Evolutionary conservation across 2,888 invertebrate genomes (phyloP).

Genomic region (Andrena praecox): DNA sequence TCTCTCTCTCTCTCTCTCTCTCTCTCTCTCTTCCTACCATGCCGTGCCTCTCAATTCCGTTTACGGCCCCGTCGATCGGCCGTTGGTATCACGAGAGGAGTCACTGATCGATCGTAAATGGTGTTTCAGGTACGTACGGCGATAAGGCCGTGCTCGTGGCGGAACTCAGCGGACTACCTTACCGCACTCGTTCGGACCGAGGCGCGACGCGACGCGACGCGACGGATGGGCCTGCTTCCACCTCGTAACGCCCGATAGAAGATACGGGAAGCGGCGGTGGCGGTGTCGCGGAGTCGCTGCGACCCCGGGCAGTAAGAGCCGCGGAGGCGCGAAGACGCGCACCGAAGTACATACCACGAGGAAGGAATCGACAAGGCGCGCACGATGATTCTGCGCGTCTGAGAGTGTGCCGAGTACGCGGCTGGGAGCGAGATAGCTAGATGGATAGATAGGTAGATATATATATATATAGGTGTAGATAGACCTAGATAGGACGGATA

Average conservation of each 20-base stretch:
- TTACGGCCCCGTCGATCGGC: conserved; percentile 34
- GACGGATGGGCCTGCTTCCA: conserved; percentile 28
- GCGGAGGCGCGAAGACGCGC: neutral
- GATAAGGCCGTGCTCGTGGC: conserved; percentile 34
- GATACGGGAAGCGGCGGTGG: conserved; percentile 8
- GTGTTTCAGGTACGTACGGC: conserved; percentile 59
- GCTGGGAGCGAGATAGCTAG: conserved; percentile 45
- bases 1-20: neutral
- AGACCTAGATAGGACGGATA: conserved; percentile 56
- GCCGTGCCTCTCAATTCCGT: conserved; percentile 12
- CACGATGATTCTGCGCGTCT: conserved; percentile 77
- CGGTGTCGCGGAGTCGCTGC: neutral
- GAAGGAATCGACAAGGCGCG: conserved; percentile 69
- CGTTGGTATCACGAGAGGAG: conserved; percentile 19
- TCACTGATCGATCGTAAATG: conserved; percentile 61
- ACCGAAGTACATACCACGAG: neutral
- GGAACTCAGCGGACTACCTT: conserved; percentile 36
- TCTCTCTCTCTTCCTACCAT: neutral
- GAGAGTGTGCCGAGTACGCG: conserved; percentile 42
- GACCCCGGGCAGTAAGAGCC: too few species aligned
- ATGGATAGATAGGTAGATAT: conserved; percentile 52
- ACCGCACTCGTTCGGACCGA: conserved; percentile 20
- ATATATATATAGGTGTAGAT: conserved; percentile 35
- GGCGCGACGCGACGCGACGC: too few species aligned
- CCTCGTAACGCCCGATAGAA: conserved; percentile 6